These are phyloP conservation scores for Catalaphyllia jardinei DNA, from an alignment of 64 coral and sea anemone species.

Conservation along the genomic window DNA sequence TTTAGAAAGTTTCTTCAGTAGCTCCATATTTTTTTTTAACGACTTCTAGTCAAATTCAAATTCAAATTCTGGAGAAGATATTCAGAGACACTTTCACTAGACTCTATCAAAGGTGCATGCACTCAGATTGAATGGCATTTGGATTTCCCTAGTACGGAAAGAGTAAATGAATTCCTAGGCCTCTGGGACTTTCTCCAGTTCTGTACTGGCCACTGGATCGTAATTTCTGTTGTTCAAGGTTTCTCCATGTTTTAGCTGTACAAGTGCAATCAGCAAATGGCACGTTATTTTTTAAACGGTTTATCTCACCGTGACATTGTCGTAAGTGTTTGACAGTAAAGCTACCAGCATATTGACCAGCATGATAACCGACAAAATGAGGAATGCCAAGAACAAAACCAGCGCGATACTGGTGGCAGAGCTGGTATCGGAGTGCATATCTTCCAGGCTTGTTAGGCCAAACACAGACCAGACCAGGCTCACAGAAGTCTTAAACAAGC, in stretches of 20 bases:
- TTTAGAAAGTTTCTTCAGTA: too few species aligned
- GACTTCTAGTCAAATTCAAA: too few species aligned
- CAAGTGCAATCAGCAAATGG: neutral
- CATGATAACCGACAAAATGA: constrained; percentile 49
- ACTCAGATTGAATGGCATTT: too few species aligned
- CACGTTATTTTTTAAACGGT: neutral
- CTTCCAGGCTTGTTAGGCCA: neutral
- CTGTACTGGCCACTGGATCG: too few species aligned
- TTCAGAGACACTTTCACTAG: neutral
- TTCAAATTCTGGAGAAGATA: too few species aligned
- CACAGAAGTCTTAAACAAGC: neutral
- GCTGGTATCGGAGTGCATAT: neutral
- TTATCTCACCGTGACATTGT: constrained; percentile 20
- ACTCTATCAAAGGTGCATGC: too few species aligned
- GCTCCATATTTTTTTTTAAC: too few species aligned
- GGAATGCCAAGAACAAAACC: constrained; percentile 5
- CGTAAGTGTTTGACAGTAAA: constrained; percentile 41
- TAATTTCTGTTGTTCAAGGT: too few species aligned
- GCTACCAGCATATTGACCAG: constrained; percentile 52
- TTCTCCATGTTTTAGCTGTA: neutral
- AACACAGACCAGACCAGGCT: constrained; percentile 40
- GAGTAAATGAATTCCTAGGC: too few species aligned
- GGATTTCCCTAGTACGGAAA: too few species aligned
- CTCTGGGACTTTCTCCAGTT: too few species aligned
- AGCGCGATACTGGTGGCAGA: neutral